Evolutionary conservation across 1,140 invertebrate genomes (phyloP).

Genomic region (Scaptomyza hsui): DNA sequence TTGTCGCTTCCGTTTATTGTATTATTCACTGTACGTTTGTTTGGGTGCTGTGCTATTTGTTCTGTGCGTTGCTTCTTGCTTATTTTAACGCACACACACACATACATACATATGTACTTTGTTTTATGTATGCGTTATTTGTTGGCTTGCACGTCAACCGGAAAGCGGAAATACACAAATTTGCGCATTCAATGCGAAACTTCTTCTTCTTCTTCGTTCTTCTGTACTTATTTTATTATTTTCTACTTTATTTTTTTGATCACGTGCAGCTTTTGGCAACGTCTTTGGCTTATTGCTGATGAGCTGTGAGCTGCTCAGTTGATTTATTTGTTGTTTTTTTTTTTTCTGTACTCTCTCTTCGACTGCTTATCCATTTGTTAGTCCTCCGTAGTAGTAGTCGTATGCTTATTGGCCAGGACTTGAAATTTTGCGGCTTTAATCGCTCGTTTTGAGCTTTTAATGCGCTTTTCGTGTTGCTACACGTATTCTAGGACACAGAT

Average conservation of each 20-base stretch:
- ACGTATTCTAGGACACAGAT: slow-evolving; percentile 39
- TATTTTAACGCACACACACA: slow-evolving; percentile 3
- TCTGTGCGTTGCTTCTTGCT: background rate
- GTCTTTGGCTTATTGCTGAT: slow-evolving; percentile 41
- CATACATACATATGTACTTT: background rate
- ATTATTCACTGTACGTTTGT: slow-evolving; percentile 5
- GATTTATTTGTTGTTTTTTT: slow-evolving; percentile 16
- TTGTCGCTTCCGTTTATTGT: slow-evolving; percentile 26
- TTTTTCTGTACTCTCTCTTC: background rate
- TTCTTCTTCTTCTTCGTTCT: background rate
- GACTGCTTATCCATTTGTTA: background rate
- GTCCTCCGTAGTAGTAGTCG: background rate
- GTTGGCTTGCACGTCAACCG: slow-evolving; percentile 36
- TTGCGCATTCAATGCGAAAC: slow-evolving; percentile 42
- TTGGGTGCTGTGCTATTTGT: slow-evolving; percentile 2
- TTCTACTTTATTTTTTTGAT: slow-evolving; percentile 25
- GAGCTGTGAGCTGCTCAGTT: slow-evolving; percentile 22
- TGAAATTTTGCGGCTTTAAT: slow-evolving; percentile 40
- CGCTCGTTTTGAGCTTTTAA: slow-evolving; percentile 46
- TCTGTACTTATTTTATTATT: background rate
- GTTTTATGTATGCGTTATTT: slow-evolving; percentile 1
- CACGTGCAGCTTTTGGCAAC: slow-evolving; percentile 30
- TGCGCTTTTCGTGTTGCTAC: slow-evolving; percentile 47
- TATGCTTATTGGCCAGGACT: slow-evolving; percentile 15
- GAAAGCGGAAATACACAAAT: slow-evolving; percentile 57